phyloP scores from a whole-genome alignment of 2,113 vertebrate genomes.

The Gopherus evgoodei region DNA sequence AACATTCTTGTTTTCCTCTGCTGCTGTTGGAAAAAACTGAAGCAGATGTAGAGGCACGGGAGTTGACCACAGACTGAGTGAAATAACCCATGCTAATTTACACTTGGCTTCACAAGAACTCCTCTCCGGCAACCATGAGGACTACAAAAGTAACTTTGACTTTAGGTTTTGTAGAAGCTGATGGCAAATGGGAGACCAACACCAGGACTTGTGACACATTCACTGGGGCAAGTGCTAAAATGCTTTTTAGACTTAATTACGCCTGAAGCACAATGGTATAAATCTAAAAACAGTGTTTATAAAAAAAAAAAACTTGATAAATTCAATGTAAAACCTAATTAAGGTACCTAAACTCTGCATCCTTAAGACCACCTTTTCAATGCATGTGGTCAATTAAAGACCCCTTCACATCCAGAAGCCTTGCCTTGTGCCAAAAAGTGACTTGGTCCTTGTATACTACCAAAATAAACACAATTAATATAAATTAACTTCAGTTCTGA shows the following conservation, averaged over 20 bases:
- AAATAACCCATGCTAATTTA: conserved; percentile 35
- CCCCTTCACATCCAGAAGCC: neutral
- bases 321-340: neutral
- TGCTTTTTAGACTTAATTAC: no score
- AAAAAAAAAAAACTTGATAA: neutral
- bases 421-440: neutral
- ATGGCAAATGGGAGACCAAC: neutral
- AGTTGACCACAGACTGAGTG: conserved; percentile 17
- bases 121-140: no score
- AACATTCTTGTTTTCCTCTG: neutral
- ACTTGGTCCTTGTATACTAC: no score
- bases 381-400: neutral
- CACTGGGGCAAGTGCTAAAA: no score
- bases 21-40: neutral
- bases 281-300: neutral
- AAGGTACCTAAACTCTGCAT: neutral
- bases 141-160: no score
- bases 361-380: neutral
- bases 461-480: no score
- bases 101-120: neutral
- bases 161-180: no score
- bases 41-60: neutral
- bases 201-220: no score
- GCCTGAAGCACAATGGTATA: neutral
- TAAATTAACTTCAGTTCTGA: no score